Percentiles rank a stretch among this genome's conserved stretches.
phyloP scores from a whole-genome alignment of 1,140 invertebrate species.

The Cydia amplana region DNA sequence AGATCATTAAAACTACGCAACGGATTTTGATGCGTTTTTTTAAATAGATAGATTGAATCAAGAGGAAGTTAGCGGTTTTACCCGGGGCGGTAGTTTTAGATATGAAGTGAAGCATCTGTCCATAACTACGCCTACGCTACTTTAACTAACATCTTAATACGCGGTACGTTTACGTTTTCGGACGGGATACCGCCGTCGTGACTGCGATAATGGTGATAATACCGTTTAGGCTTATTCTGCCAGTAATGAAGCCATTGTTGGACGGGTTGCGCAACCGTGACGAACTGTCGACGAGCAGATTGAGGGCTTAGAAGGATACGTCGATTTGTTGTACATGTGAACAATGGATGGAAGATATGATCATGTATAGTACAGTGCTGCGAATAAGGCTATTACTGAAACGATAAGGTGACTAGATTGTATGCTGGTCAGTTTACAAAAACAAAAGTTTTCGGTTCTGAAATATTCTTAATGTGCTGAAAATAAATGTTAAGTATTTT shows the following conservation, averaged over 20 bases:
- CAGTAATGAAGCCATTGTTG: conserved; percentile 30
- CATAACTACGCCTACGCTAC: background rate
- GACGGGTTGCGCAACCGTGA: background rate
- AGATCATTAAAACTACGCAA: no score
- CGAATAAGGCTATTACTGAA: no score
- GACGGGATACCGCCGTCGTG: background rate
- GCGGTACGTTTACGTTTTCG: conserved; percentile 1
- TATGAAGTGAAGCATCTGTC: background rate
- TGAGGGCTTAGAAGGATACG: background rate
- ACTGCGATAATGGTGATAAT: background rate
- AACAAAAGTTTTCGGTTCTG: no score
- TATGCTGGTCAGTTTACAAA: no score
- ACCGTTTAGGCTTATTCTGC: conserved; percentile 15
- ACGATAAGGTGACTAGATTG: no score
- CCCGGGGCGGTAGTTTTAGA: no score
- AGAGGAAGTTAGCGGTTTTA: no score
- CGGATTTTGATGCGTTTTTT: no score
- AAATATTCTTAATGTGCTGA: no score
- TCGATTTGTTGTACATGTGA: background rate
- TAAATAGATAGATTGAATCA: no score
- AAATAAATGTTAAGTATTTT: no score
- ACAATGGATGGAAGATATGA: background rate
- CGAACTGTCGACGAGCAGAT: background rate
- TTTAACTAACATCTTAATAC: conserved; percentile 20
- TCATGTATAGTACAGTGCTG: background rate